phyloP scores from a whole-genome alignment of 2,888 invertebrate genomes.

The Erebia ligea region DNA sequence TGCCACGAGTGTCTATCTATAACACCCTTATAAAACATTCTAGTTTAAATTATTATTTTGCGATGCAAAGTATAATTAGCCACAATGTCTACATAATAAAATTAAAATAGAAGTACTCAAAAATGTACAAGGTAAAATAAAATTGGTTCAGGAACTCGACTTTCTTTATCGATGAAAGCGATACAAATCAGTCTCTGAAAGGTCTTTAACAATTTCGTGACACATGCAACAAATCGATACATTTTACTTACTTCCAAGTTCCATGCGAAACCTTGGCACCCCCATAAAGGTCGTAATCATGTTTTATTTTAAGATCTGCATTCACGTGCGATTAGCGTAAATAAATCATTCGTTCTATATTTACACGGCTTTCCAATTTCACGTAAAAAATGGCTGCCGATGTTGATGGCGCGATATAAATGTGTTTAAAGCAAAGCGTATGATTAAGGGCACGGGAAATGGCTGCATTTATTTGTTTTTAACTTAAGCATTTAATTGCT shows the following conservation, averaged over 20 bases:
- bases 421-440: slow-evolving; percentile 4
- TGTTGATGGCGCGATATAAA: slow-evolving; percentile 5
- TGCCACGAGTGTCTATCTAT: no score
- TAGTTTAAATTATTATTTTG: no score
- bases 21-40: no score
- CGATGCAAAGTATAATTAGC: no score
- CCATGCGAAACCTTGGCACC: not conserved
- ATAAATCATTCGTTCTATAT: slow-evolving; percentile 1
- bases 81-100: no score
- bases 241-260: not conserved
- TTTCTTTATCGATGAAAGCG: not conserved
- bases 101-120: not conserved
- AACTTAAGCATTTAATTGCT: not conserved
- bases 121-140: no score
- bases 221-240: slow-evolving; percentile 7
- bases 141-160: no score
- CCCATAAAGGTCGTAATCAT: not conserved
- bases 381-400: not conserved
- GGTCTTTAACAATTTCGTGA: slow-evolving; percentile 3
- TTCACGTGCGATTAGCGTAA: not conserved
- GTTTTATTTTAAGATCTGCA: not conserved
- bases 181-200: not conserved
- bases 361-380: slow-evolving; percentile 10
- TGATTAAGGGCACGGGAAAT: not conserved
- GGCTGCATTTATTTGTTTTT: slow-evolving; percentile 1